Evolutionary conservation across 2,888 invertebrate genomes (phyloP).

Genomic region (Nomada ruficornis): DNA sequence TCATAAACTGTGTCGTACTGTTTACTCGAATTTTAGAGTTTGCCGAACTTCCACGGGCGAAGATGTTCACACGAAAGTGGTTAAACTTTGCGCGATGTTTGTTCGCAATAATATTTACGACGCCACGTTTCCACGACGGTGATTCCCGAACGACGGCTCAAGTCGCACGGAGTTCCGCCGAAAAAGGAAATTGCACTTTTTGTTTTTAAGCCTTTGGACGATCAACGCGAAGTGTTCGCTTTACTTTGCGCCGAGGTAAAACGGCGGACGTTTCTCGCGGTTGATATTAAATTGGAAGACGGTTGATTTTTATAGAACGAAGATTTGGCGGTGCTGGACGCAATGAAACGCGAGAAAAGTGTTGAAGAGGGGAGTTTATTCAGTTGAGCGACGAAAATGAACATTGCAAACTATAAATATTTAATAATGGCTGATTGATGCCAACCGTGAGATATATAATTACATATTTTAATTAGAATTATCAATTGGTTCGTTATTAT

Average conservation of each 20-base stretch:
- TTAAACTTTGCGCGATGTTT: conserved; percentile 22
- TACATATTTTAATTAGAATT: background rate
- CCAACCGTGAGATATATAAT: background rate
- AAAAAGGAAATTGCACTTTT: conserved; percentile 4
- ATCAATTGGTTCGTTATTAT: too few relatives aligned
- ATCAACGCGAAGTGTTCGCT: background rate
- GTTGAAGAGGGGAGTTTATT: too few relatives aligned
- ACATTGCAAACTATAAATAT: too few relatives aligned
- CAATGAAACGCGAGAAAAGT: too few relatives aligned
- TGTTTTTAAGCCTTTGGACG: background rate
- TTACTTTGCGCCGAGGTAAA: background rate
- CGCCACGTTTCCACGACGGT: background rate
- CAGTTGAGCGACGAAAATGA: too few relatives aligned
- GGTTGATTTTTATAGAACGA: background rate
- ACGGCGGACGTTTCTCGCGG: background rate
- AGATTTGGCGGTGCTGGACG: too few relatives aligned
- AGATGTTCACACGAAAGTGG: conserved; percentile 9
- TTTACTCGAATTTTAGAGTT: conserved; percentile 47
- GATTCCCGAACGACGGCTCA: background rate
- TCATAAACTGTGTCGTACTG: conserved; percentile 44
- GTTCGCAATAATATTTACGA: conserved; percentile 19
- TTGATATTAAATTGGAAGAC: conserved; percentile 1
- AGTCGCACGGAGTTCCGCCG: background rate
- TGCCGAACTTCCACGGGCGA: background rate
- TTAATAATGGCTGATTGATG: background rate